phyloP scores from a whole-genome alignment of 2,797 vertebrate species.

The Loris lydekkerianus region DNA sequence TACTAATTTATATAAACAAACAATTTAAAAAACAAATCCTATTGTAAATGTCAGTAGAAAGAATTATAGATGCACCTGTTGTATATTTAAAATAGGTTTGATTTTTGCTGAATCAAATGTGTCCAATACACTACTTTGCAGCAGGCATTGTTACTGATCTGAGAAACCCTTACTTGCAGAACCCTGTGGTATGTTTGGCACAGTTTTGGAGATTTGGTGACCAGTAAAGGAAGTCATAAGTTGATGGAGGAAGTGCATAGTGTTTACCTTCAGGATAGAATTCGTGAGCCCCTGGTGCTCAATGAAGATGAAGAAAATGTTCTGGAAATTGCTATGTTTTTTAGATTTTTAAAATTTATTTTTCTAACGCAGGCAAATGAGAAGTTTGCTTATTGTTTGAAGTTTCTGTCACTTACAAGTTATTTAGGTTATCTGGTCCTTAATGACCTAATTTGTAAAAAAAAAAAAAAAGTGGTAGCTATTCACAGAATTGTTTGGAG shows the following conservation, averaged over 20 bases:
- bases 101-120: slow-evolving; percentile 23
- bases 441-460: not conserved
- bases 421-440: not conserved
- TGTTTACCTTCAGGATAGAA: not conserved
- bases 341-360: not conserved
- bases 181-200: not conserved
- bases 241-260: not conserved
- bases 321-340: not conserved
- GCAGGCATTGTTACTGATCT: not conserved
- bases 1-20: slow-evolving; percentile 58
- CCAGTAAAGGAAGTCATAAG: not conserved
- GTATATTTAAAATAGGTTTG: not conserved
- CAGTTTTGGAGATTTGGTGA: not conserved
- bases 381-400: not conserved
- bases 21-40: slow-evolving; percentile 64
- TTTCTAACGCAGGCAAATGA: not conserved
- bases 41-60: slow-evolving; percentile 30
- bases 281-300: not conserved
- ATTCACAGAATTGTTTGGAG: not conserved
- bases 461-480: not conserved
- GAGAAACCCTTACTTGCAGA: not conserved
- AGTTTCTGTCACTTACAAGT: not conserved
- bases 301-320: not conserved
- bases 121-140: not conserved
- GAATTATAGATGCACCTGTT: not conserved